Evolutionary conservation across 2,113 vertebrate species (phyloP).

Genomic region (Aphyosemion australe): DNA sequence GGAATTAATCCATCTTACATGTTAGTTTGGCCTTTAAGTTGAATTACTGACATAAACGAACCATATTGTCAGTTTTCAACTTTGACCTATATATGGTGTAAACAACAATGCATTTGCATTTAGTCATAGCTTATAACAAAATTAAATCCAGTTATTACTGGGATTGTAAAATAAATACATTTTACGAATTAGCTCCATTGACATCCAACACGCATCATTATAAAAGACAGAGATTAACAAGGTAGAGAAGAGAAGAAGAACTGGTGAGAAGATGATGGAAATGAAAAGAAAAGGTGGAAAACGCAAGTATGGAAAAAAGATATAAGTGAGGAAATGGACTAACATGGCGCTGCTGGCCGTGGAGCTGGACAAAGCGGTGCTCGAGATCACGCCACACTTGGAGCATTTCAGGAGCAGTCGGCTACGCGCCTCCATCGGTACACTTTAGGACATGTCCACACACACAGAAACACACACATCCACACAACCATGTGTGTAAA

Average conservation of each 20-base stretch:
- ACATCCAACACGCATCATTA: conserved; percentile 39
- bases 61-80: too few relatives aligned
- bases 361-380: conserved; percentile 89
- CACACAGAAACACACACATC: conserved; percentile 21
- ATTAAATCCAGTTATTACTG: too few relatives aligned
- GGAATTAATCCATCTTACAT: too few relatives aligned
- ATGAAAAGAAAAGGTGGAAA: conserved; percentile 7
- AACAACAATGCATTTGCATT: too few relatives aligned
- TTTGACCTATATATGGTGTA: too few relatives aligned
- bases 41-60: too few relatives aligned
- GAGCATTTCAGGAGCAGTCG: conserved; percentile 96
- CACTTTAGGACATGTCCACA: conserved; percentile 71
- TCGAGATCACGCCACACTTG: conserved; percentile 95
- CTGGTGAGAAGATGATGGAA: conserved; percentile 1
- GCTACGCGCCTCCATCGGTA: conserved; percentile 83
- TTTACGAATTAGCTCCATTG: too few relatives aligned
- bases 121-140: too few relatives aligned
- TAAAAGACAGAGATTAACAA: conserved; percentile 47
- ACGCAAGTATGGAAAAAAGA: conserved; percentile 12
- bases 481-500: conserved; percentile 30
- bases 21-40: too few relatives aligned
- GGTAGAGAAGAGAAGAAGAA: conserved; percentile 1
- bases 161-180: too few relatives aligned
- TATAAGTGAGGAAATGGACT: conserved; percentile 80
- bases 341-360: conserved; percentile 96